Conservation (phyloP, 2,797 vertebrate species). For the Melanotaenia trifasciata region DNA sequence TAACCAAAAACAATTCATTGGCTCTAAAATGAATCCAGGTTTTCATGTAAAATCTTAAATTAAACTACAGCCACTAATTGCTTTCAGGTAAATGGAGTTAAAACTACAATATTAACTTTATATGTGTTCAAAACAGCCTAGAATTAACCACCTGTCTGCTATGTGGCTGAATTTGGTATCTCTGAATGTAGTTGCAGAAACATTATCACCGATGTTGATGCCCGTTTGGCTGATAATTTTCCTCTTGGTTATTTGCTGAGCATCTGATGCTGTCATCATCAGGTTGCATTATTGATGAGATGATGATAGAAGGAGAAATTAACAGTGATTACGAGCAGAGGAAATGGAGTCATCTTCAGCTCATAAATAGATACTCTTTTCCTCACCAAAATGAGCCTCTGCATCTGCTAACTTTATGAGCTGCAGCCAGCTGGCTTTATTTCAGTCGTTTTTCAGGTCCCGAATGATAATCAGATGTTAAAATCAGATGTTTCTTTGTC, state of each 20-base stretch:
- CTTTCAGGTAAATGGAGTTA: neutral
- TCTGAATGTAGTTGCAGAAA: constrained; percentile 8
- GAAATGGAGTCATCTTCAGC: constrained; percentile 57
- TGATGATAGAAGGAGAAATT: constrained; percentile 59
- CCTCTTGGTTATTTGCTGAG: constrained; percentile 42
- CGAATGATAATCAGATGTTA: constrained; percentile 19
- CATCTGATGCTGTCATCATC: constrained; percentile 52
- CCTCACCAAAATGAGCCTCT: constrained; percentile 20
- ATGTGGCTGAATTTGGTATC: constrained; percentile 7
- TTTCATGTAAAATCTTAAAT: neutral
- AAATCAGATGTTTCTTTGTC: constrained; percentile 6
- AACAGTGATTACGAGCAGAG: constrained; percentile 52
- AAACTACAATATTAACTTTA: neutral
- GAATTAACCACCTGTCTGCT: neutral
- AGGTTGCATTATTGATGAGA: constrained; percentile 67
- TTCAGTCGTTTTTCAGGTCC: constrained; percentile 4
- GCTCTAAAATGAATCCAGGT: neutral
- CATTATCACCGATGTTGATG: constrained; percentile 27
- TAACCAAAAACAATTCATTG: too few relatives aligned
- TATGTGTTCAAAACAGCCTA: too few relatives aligned
- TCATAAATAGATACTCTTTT: constrained; percentile 52
- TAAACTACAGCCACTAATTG: neutral
- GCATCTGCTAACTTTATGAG: constrained; percentile 42
- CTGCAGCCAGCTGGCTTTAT: constrained; percentile 36
- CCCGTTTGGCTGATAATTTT: constrained; percentile 19